phyloP scores from a whole-genome alignment of 2,113 vertebrate genomes.

The Entosphenus tridentatus region DNA sequence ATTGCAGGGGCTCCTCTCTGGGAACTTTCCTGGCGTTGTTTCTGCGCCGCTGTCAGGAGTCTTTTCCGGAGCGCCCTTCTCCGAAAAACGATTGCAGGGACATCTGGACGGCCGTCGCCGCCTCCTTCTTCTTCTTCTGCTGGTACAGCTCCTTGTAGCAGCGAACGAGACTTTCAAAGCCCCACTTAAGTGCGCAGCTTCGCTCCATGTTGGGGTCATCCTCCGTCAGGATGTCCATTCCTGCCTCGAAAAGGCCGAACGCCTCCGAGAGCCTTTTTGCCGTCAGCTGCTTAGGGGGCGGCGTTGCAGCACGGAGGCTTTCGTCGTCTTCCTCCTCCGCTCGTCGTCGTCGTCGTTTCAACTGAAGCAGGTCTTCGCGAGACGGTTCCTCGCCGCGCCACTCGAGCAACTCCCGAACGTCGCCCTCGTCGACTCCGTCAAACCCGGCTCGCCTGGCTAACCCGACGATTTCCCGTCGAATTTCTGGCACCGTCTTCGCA shows the following conservation, averaged over 20 bases:
- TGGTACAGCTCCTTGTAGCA: not conserved
- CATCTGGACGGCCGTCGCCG: not conserved
- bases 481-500: not conserved
- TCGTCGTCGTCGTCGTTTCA: not conserved
- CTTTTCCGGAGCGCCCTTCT: no score
- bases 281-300: not conserved
- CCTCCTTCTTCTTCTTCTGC: not conserved
- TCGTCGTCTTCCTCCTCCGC: not conserved
- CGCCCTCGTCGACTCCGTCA: conserved; percentile 5
- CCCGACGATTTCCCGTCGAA: not conserved
- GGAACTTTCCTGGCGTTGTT: no score
- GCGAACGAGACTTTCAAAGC: not conserved
- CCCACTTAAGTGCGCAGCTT: not conserved
- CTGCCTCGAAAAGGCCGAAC: not conserved
- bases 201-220: not conserved
- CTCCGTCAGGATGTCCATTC: conserved; percentile 1
- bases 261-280: not conserved
- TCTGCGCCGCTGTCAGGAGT: no score
- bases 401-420: not conserved
- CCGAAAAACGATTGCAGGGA: not conserved
- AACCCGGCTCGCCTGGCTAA: not conserved
- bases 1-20: no score
- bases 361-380: not conserved
- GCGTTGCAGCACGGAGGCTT: not conserved
- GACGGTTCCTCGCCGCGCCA: not conserved